Evolutionary conservation across 2,113 vertebrate genomes (phyloP).

Genomic region (Callocephalon fimbriatum): DNA sequence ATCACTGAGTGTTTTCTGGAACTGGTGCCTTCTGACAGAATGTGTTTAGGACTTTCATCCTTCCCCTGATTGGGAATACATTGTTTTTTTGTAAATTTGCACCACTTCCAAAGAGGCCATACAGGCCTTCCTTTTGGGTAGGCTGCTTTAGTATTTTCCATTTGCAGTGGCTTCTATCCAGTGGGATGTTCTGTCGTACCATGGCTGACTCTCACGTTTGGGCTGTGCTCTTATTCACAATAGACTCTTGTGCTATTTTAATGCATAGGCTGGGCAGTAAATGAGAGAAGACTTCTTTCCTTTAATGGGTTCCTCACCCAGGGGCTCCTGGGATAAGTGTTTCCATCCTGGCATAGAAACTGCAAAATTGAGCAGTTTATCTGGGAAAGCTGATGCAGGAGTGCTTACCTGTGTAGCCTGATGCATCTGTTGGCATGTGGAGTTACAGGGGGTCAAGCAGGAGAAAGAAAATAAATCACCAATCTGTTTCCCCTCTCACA

Average conservation of each 20-base stretch:
- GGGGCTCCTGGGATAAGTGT: neutral
- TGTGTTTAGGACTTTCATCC: neutral
- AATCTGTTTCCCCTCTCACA: neutral
- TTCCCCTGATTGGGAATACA: neutral
- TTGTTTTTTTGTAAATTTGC: neutral
- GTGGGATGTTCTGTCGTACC: neutral
- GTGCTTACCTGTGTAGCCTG: neutral
- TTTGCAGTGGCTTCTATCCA: neutral
- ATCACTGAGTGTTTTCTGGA: neutral
- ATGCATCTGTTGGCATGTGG: neutral
- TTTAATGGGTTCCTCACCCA: neutral
- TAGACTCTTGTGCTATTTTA: neutral
- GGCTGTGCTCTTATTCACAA: neutral
- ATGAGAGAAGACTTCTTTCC: neutral
- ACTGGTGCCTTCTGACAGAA: neutral
- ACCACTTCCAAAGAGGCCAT: neutral
- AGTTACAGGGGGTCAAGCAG: neutral
- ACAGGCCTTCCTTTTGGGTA: neutral
- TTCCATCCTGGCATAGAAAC: neutral
- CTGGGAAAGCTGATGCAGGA: neutral
- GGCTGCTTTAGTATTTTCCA: accelerated
- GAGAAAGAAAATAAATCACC: neutral
- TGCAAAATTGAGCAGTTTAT: neutral
- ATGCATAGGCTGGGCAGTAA: neutral
- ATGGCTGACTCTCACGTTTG: neutral